Evolutionary conservation across 2,113 vertebrate species (phyloP).

Genomic region (Trachemys scripta): DNA sequence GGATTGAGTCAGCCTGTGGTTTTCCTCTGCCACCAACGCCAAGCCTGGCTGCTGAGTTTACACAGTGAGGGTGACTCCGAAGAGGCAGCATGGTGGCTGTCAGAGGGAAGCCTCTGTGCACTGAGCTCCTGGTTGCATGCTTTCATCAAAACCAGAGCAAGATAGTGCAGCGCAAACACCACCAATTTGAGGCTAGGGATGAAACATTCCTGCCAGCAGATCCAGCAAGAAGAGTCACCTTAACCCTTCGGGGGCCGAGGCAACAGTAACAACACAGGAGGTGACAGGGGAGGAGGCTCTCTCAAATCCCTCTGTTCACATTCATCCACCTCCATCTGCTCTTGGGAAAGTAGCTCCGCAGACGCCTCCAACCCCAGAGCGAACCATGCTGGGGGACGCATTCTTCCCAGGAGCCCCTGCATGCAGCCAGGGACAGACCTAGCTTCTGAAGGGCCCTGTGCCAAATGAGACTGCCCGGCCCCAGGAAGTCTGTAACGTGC

Average conservation of each 20-base stretch:
- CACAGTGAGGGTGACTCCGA: slow-evolving; percentile 37
- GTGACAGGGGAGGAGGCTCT: neutral
- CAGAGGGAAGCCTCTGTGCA: slow-evolving; percentile 61
- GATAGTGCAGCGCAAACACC: slow-evolving; percentile 74
- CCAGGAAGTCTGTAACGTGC: neutral
- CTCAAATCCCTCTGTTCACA: neutral
- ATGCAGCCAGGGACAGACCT: neutral
- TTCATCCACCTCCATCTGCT: neutral
- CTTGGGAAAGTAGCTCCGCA: neutral
- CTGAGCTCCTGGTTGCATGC: slow-evolving; percentile 71
- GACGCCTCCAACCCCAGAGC: accelerated
- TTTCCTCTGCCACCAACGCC: neutral
- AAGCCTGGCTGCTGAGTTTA: slow-evolving; percentile 6
- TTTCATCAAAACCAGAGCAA: slow-evolving; percentile 74
- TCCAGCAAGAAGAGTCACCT: slow-evolving; percentile 69
- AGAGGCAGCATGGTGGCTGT: slow-evolving; percentile 23
- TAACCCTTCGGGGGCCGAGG: slow-evolving; percentile 57
- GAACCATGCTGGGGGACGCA: neutral
- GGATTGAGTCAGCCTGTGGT: neutral
- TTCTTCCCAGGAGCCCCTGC: neutral
- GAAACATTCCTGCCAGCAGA: slow-evolving; percentile 56
- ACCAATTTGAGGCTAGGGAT: slow-evolving; percentile 69
- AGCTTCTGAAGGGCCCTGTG: neutral
- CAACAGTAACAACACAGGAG: neutral
- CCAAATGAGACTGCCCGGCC: neutral